Percentiles rank a stretch among this genome's conserved stretches.
These are phyloP conservation scores for Spodoptera exigua DNA, from an alignment of 2,888 invertebrate species.

Conservation along the genomic window DNA sequence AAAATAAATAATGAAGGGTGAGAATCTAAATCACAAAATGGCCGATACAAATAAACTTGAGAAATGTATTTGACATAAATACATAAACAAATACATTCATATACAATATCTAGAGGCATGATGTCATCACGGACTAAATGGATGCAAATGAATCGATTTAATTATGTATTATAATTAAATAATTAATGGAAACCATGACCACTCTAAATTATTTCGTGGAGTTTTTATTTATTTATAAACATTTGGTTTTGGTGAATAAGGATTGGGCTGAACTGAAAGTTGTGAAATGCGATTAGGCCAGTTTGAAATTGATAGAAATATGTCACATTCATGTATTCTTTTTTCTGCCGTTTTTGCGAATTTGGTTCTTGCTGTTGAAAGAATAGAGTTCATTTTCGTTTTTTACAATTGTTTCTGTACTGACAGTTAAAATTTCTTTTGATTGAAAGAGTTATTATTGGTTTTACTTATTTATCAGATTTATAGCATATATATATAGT, in stretches of 20 bases:
- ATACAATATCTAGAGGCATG: slow-evolving; percentile 44
- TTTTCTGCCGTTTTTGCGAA: slow-evolving; percentile 35
- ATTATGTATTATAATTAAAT: slow-evolving; percentile 55
- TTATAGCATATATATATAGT: too few relatives aligned
- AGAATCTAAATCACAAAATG: slow-evolving; percentile 27
- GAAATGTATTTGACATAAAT: slow-evolving; percentile 48
- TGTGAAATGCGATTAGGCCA: neutral
- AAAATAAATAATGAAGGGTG: slow-evolving; percentile 33
- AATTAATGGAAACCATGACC: slow-evolving; percentile 55
- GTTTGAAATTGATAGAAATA: neutral
- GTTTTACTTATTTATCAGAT: slow-evolving; percentile 43
- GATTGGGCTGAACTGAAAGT: neutral
- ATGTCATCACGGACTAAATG: slow-evolving; percentile 54
- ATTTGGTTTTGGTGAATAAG: neutral
- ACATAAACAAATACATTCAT: slow-evolving; percentile 48
- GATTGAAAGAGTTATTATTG: slow-evolving; percentile 45
- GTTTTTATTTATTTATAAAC: slow-evolving; percentile 25
- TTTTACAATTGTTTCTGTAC: neutral
- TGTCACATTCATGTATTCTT: slow-evolving; percentile 6
- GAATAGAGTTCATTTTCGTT: slow-evolving; percentile 15
- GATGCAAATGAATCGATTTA: slow-evolving; percentile 55
- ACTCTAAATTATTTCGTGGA: slow-evolving; percentile 38
- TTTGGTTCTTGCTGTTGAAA: neutral
- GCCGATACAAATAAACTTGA: slow-evolving; percentile 26
- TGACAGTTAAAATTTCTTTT: slow-evolving; percentile 29